Evolutionary conservation across 2,797 vertebrate genomes (phyloP).

Genomic region (Coendou prehensilis): DNA sequence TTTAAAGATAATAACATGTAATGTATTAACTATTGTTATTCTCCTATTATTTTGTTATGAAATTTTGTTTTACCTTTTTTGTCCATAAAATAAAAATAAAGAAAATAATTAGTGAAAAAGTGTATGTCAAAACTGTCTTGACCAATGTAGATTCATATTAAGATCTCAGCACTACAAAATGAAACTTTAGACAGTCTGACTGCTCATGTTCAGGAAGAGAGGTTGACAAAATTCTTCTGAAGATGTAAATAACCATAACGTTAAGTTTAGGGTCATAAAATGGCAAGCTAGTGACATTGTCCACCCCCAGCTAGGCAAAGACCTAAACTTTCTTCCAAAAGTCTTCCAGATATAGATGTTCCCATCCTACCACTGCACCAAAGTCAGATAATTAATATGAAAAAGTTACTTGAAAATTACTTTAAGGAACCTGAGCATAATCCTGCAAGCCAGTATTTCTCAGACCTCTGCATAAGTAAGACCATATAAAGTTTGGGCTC

Average conservation of each 20-base stretch:
- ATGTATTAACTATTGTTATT: too few species aligned
- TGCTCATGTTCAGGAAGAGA: background rate
- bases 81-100: too few species aligned
- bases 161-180: constrained; percentile 1
- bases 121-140: background rate
- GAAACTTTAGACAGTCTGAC: background rate
- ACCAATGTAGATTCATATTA: background rate
- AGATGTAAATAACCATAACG: background rate
- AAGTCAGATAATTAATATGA: background rate
- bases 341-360: background rate
- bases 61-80: too few species aligned
- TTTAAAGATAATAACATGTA: too few species aligned
- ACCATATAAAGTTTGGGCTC: background rate
- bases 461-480: background rate
- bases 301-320: background rate
- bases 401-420: background rate
- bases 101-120: constrained; percentile 19
- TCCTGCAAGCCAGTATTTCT: background rate
- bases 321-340: background rate
- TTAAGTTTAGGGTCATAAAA: background rate
- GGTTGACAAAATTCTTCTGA: background rate
- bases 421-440: background rate
- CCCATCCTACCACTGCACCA: background rate
- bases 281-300: background rate
- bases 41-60: too few species aligned